Evolutionary conservation across 2,888 invertebrate species (phyloP), one percentile per base, ranked within the genome.

Genomic region (Pogonocherus hispidulus): DNA sequence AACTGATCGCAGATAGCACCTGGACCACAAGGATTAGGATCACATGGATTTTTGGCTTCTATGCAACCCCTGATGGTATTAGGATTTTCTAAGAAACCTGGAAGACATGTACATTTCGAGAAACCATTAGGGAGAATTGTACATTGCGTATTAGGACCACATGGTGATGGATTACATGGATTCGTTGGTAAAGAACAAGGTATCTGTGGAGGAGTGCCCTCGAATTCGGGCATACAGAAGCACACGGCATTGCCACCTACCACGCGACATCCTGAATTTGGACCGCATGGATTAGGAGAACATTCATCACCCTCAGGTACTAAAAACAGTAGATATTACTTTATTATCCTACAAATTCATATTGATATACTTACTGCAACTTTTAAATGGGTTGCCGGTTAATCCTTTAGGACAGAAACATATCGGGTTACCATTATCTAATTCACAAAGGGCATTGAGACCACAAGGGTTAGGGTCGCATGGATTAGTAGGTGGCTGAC

Each of bases 301-400:
- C 96, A 96, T 79, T 93, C 92, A 79, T 93, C 93, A 52, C 96
- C 95, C 86, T 95, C 95, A 32, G 95, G 95, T 86, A 96, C 95
- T 95, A 83, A 75, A 89, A 88, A 69, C 1, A 32, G 9, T 32
- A 1, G 16, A 63, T 41, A 55, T 63, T 41, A 62, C 52, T 20
- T 19, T 9, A 41, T 41, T n/a, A 3, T 41, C 14, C 41, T 14
- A 41, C 14, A n/a, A 41, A 2, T 14, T 3, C n/a, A 2, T 16
- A 1, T 14, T 8, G 6, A 19, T 35, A 65, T 85, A 93, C 94
- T 90, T 90, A 95, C 95, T 94, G 90, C 95, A 96, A 86, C 91
- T 93, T 82, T 92, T 91, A 83, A 95, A 95, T 47, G 96, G 96
- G 89, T 96, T 95, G 84, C 96, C 96, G 2, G 95, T 96, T 72